Evolutionary conservation across 2,113 vertebrate genomes (phyloP), one percentile per base, ranked within the genome.

Genomic region (Brachirus orientalis): DNA sequence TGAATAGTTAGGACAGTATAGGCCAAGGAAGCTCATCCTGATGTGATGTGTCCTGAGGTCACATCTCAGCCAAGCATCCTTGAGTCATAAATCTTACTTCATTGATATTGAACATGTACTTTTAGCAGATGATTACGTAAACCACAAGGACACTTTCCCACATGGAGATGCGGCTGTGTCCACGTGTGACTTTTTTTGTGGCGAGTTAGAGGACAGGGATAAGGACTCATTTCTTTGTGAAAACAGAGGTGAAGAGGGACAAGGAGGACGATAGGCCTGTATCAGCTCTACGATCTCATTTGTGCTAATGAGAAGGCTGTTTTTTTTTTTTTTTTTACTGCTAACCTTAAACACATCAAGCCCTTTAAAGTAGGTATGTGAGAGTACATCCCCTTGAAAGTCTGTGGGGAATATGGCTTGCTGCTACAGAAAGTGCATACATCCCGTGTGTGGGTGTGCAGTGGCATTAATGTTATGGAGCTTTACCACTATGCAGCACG

Each of bases 281-380:
- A 83, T 90, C 80, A 80, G 74, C 59, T 43, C 77, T 79, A 59
- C 65, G 19, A 80, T 79, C 71, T 82, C 75, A 63, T 79, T 79
- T 56, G 59, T 74, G 56, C 82, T 89, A 90, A 90, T 91, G 88
- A 90, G 85, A 76, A 84, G 57, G 70, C 73, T 75, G 70, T 51
- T 75, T 56, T 68, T 63, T 76, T 35, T 75, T 68, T 51, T 75
- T 56, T 68, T 63, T 76, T 35, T 67, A 73, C 70, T 74, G 55
- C 72, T 75, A 77, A 83, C 83, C 72, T 79, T 79, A 58, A 86
- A 75, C 65, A 28, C 64, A 72, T 64, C n/a, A 64, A 77, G 56
- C 61, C 43, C 59, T 74, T 68, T 40, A 38, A 35, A 66, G 54
- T 70, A 52, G 51, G 19, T 65, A 18, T 44, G 18, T 46, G 53